These are phyloP conservation scores for Turnix velox DNA, from an alignment of 2,113 vertebrate genomes.

Conservation along the genomic window DNA sequence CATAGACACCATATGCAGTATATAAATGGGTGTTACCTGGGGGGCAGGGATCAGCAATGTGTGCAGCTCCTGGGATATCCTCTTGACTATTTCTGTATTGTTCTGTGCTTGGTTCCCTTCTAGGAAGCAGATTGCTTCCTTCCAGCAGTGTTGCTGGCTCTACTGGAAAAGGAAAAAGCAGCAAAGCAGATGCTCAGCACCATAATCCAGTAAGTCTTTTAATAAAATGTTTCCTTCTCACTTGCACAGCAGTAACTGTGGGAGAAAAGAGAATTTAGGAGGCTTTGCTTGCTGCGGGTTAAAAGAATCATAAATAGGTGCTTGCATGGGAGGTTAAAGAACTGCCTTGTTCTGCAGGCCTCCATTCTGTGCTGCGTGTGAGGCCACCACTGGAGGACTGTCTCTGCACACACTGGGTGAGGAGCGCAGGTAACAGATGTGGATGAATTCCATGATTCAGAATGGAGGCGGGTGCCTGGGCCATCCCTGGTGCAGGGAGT, in stretches of 20 bases:
- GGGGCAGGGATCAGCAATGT: neutral
- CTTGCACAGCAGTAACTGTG: neutral
- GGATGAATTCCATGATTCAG: neutral
- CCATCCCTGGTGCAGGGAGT: neutral
- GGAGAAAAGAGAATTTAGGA: neutral
- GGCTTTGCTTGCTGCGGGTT: neutral
- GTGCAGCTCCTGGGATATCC: neutral
- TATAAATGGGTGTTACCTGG: neutral
- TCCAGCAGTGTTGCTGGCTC: constrained; percentile 43
- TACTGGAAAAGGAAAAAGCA: constrained; percentile 51
- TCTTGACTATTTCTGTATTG: constrained; percentile 26
- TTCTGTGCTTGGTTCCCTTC: constrained; percentile 50
- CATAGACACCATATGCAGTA: neutral
- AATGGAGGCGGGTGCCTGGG: neutral
- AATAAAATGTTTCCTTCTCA: neutral
- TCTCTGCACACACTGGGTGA: neutral
- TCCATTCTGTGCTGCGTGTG: constrained; percentile 62
- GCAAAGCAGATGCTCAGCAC: constrained; percentile 55
- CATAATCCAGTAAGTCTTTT: constrained; percentile 57
- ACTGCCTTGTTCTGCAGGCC: constrained; percentile 61
- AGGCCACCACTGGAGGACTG: constrained; percentile 33
- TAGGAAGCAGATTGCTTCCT: constrained; percentile 68
- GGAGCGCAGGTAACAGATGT: constrained; percentile 10
- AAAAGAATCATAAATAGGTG: neutral
- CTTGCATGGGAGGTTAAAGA: constrained; percentile 23